phyloP scores from a whole-genome alignment of 2,888 invertebrate species.

The Ophioninae sp. region DNA sequence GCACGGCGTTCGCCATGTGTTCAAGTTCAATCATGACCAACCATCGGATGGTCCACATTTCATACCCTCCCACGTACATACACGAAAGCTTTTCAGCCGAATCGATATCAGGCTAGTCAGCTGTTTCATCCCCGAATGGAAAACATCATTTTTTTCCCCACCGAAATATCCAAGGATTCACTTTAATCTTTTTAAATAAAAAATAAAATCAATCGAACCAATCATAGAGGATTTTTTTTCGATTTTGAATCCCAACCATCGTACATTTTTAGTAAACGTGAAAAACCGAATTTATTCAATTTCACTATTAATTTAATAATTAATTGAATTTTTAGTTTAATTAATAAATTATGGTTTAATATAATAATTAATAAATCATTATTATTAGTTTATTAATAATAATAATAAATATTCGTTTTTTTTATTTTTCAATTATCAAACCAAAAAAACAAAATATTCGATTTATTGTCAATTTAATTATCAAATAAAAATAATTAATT shows the following conservation, averaged over 20 bases:
- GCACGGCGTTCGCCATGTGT: conserved; percentile 50
- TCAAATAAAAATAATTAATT: no score
- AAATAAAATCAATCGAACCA: background rate
- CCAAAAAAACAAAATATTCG: background rate
- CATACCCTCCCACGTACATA: background rate
- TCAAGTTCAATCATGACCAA: conserved; percentile 52
- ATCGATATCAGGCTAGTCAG: conserved; percentile 66
- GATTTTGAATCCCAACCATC: background rate
- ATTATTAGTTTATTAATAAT: no score
- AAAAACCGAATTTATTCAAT: background rate
- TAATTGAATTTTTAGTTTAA: no score
- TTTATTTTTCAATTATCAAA: background rate
- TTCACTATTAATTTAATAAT: background rate
- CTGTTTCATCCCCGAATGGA: conserved; percentile 55
- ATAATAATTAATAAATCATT: no score
- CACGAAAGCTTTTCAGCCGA: conserved; percentile 1
- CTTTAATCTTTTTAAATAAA: background rate
- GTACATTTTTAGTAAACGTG: background rate
- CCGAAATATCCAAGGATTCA: background rate
- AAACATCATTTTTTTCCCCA: conserved; percentile 15
- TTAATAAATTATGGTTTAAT: no score
- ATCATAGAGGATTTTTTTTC: background rate
- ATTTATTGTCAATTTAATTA: background rate
- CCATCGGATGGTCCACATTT: background rate
- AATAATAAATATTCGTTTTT: background rate